Conservation (phyloP, 2,888 invertebrate species). For the Vandiemenella viatica region DNA sequence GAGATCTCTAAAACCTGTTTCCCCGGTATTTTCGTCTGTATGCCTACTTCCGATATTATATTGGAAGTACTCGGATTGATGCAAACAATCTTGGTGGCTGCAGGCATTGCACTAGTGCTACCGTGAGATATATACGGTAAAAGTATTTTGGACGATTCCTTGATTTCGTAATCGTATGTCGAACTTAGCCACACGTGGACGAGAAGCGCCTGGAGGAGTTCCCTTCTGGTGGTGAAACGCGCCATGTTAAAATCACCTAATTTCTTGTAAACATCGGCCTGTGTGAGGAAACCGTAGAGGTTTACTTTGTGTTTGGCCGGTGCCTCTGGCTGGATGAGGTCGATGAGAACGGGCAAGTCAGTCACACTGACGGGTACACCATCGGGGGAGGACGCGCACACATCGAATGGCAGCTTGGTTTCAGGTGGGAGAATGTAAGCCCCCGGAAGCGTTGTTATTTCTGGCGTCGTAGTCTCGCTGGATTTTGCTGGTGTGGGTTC, state of each 20-base stretch:
- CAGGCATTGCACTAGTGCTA: neutral
- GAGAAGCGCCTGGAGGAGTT: slow-evolving; percentile 5
- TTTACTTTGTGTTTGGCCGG: neutral
- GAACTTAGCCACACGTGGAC: slow-evolving; percentile 3
- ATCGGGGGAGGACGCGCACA: neutral
- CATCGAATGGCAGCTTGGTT: neutral
- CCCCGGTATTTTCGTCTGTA: neutral
- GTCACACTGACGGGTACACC: neutral
- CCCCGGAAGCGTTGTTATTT: no score
- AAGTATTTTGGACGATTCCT: slow-evolving; percentile 4
- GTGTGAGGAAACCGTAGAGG: neutral
- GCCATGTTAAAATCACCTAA: neutral
- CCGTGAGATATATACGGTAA: slow-evolving; percentile 5
- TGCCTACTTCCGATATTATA: neutral
- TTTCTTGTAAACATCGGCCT: neutral
- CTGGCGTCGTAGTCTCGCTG: no score
- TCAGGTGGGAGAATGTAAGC: no score
- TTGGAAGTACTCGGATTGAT: neutral
- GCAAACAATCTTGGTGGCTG: neutral
- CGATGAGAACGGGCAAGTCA: neutral
- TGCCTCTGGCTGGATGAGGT: neutral
- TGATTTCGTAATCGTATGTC: neutral
- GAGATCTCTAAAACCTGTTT: neutral
- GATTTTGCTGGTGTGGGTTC: no score
- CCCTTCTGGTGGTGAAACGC: slow-evolving; percentile 2